Evolutionary conservation across 2,888 invertebrate genomes (phyloP), one percentile per base, ranked within the genome.

Genomic region (Agrilus biguttatus): DNA sequence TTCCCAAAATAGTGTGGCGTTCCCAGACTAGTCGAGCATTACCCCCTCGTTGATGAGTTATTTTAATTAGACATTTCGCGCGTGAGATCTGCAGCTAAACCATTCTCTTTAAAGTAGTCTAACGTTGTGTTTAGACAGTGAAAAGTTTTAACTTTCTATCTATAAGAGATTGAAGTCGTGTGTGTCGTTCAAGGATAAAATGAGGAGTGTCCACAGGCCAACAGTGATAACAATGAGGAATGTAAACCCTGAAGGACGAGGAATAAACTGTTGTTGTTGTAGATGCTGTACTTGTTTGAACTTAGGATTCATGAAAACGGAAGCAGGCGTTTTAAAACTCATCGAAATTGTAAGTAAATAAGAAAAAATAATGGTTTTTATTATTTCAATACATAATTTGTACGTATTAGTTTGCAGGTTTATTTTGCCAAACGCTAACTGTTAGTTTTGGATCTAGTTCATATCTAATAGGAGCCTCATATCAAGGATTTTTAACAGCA

Each of bases 281-380:
- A 69, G 77, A 46, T 80, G 87, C 56, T 87, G 83, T 57, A 80
- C 84, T 14, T 88, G 88, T 59, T 66, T 89, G 43, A 80, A 88
- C 61, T 72, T 87, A 41, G 77, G 78, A 36, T 85, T 87, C 61
- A 65, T 88, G 12, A 78, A 77, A 37, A 77, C 81, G 1, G 72
- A 77, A 50, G 76, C 80, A 33, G 89, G 89, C 14, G 60, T 84
- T 23, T 67, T 86, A 39, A 89, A 88, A 67, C 58, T 87, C 3
- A 69, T 75, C 47, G 83, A 89, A 74, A 72, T 84, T 54, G 84
- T 83, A 70, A 73, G 77, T 73, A 47, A n/a, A 37, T 44, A 19
- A 37, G 5, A 37, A 37, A 12, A 19, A 19, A 5, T 19, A 5
- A 2, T 19, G 2, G 5, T 4, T 19, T 5, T n/a, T 40, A 34